These are phyloP conservation scores for Lasioglossum morio DNA, from an alignment of 2,888 invertebrate genomes.

Conservation along the genomic window DNA sequence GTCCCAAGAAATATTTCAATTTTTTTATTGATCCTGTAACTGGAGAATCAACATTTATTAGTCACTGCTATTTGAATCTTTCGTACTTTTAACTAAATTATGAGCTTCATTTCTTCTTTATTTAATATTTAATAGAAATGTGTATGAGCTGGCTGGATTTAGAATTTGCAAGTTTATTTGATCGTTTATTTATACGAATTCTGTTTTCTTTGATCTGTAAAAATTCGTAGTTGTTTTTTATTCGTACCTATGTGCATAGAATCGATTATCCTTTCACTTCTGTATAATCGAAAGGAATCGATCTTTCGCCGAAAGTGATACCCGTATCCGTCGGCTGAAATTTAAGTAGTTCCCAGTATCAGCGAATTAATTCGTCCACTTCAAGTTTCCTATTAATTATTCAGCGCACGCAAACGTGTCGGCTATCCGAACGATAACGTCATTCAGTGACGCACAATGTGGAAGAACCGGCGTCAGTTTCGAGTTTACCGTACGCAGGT, in stretches of 20 bases:
- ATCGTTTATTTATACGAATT: neutral
- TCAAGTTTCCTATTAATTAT: conserved; percentile 22
- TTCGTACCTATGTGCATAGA: neutral
- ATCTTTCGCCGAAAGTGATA: neutral
- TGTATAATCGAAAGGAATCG: neutral
- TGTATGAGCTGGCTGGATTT: neutral
- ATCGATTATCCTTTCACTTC: neutral
- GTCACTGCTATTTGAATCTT: neutral
- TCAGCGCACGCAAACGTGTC: conserved; percentile 14
- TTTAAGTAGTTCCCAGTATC: neutral
- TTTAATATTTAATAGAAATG: neutral
- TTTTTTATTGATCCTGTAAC: neutral
- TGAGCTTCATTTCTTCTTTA: too few species aligned
- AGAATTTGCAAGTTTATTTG: neutral
- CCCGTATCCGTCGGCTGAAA: neutral
- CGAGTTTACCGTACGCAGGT: conserved; percentile 26
- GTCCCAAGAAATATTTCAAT: too few species aligned
- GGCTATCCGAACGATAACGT: conserved; percentile 27
- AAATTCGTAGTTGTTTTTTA: too few species aligned
- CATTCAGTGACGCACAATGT: conserved; percentile 39
- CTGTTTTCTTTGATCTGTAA: too few species aligned
- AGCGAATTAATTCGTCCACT: conserved; percentile 16
- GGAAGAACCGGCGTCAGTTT: conserved; percentile 16
- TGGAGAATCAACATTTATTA: neutral
- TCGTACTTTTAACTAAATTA: too few species aligned